Percentiles rank a stretch among this genome's conserved stretches.
These are phyloP conservation scores for Paramuricea clavata DNA, from an alignment of 92 coral and sea anemone genomes.

Conservation along the genomic window DNA sequence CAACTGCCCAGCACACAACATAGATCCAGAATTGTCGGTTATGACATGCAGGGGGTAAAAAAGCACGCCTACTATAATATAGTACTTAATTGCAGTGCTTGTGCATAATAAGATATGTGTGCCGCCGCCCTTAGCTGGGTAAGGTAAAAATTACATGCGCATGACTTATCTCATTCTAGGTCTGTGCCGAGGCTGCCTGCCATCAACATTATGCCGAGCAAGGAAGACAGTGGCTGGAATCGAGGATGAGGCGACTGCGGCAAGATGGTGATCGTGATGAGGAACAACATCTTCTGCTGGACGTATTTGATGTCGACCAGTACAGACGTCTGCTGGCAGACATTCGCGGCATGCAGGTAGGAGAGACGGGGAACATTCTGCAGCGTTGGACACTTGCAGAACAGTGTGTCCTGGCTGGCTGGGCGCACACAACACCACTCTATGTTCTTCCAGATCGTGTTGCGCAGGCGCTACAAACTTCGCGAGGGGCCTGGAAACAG, in stretches of 20 bases:
- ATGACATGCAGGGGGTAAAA: background rate
- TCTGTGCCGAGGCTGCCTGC: background rate
- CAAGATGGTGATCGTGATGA: no score
- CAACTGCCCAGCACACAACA: background rate
- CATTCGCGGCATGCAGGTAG: background rate
- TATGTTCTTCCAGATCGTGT: no score
- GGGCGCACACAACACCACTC: background rate
- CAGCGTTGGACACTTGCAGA: background rate
- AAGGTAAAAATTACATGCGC: no score
- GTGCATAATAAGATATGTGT: no score
- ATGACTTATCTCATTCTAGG: no score
- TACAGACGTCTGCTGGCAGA: background rate
- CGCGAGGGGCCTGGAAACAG: conserved; percentile 1
- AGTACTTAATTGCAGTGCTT: no score
- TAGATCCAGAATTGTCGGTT: background rate
- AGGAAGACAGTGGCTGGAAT: conserved; percentile 1
- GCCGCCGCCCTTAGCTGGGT: no score
- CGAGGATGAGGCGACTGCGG: no score
- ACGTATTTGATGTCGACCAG: background rate
- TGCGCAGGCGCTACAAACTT: background rate
- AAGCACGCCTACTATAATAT: no score
- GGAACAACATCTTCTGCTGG: background rate
- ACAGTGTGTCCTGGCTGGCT: background rate
- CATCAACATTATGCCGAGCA: conserved; percentile 9
- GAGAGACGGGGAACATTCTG: background rate